Evolutionary conservation across 2,888 invertebrate genomes (phyloP).

Genomic region (Nymphalis urticae): DNA sequence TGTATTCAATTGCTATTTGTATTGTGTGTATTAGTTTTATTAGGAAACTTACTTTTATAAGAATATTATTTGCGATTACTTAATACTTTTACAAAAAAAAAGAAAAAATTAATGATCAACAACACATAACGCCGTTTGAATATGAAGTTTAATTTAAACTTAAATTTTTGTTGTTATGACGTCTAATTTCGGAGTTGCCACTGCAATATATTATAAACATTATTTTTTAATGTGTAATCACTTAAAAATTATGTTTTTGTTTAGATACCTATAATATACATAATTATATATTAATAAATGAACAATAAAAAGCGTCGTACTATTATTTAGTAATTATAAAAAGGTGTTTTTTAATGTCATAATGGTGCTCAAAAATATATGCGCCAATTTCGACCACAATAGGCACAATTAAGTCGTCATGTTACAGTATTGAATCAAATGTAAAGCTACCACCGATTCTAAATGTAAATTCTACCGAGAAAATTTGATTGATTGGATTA

Average conservation of each 20-base stretch:
- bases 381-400: too few species aligned
- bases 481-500: too few species aligned
- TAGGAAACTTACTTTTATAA: neutral
- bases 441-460: too few species aligned
- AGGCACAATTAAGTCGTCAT: too few species aligned
- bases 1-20: neutral
- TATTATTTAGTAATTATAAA: too few species aligned
- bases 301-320: neutral
- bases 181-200: neutral
- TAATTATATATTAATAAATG: neutral
- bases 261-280: neutral
- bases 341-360: too few species aligned
- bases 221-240: too few species aligned
- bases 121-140: conserved; percentile 5
- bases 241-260: too few species aligned
- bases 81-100: neutral
- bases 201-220: too few species aligned
- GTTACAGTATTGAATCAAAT: too few species aligned
- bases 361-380: neutral
- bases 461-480: too few species aligned
- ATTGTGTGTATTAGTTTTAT: neutral
- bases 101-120: neutral
- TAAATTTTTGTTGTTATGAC: conserved; percentile 3
- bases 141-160: neutral
- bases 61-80: neutral